Conservation (phyloP, 2,888 invertebrate genomes). For the Drosophila greeni region DNA sequence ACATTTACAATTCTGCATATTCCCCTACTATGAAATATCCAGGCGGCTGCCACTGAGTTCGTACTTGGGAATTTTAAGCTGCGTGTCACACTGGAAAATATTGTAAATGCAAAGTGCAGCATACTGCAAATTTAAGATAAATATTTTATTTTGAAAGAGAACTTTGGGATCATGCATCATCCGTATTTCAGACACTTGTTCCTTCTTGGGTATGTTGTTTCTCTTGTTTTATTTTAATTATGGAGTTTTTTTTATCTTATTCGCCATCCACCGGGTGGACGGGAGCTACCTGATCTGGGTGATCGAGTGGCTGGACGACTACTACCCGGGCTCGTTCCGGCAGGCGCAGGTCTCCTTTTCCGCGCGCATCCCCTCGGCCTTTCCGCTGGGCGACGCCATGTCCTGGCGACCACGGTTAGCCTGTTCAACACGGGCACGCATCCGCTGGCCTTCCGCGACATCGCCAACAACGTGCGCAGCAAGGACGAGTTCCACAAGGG, state of each 20-base stretch:
- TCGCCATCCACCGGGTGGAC: conserved; percentile 98
- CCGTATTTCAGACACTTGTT: not conserved
- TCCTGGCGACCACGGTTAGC: conserved; percentile 95
- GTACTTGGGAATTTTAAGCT: no score
- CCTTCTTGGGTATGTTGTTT: conserved; percentile 24
- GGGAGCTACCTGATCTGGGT: conserved; percentile 99
- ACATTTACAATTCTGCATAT: no score
- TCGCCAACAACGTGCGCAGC: conserved; percentile 78
- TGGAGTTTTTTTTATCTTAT: no score
- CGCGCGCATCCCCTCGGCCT: conserved; percentile 96
- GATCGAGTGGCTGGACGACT: conserved; percentile 98
- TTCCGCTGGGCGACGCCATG: conserved; percentile 95
- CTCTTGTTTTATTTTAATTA: conserved; percentile 63
- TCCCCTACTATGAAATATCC: no score
- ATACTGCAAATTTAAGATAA: conserved; percentile 78
- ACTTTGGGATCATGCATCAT: no score
- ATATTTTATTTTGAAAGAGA: no score
- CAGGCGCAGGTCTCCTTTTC: conserved; percentile 99
- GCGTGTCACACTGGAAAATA: no score
- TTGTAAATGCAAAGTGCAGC: no score
- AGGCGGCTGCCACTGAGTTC: no score
- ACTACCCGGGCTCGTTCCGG: conserved; percentile 96
- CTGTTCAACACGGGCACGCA: conserved; percentile 91
- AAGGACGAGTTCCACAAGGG: conserved; percentile 77
- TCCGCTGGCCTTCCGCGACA: conserved; percentile 78